phyloP scores from a whole-genome alignment of 2,888 invertebrate species.

The Geophilus truncorum region DNA sequence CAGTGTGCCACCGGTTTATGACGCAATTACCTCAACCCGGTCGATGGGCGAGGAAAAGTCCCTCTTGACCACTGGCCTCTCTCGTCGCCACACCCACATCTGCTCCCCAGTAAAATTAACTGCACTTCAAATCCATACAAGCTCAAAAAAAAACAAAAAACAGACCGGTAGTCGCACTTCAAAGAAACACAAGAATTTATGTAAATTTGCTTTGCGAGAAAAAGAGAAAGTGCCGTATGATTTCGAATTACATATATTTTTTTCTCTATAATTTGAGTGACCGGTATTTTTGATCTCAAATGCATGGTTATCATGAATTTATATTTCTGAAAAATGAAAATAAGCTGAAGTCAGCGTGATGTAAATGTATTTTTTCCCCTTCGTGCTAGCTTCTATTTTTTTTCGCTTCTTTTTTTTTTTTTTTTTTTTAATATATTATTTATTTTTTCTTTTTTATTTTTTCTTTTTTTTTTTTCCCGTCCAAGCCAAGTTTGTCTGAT shows the following conservation, averaged over 20 bases:
- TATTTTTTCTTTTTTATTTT: not conserved
- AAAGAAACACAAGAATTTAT: not conserved
- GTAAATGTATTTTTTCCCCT: conserved; percentile 1
- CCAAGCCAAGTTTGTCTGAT: not conserved
- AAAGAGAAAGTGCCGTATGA: too few species aligned
- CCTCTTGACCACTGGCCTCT: not conserved
- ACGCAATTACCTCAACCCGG: conserved; percentile 23
- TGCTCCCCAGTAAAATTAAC: not conserved
- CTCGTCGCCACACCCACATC: conserved; percentile 1
- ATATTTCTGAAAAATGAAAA: not conserved
- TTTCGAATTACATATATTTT: not conserved
- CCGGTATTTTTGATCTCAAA: not conserved
- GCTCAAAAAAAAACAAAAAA: not conserved
- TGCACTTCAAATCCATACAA: not conserved
- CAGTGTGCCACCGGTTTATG: conserved; percentile 1
- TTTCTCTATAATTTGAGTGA: not conserved
- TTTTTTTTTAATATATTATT: not conserved
- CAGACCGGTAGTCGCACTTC: not conserved
- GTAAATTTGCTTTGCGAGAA: not conserved
- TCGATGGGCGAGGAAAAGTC: conserved; percentile 19
- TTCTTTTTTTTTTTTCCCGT: not conserved
- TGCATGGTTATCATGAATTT: not conserved
- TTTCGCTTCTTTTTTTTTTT: not conserved
- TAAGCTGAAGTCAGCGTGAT: not conserved
- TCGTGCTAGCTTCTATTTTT: too few species aligned